These are phyloP conservation scores for Caenorhabditis angaria DNA, from an alignment of 2,888 invertebrate species.

Conservation along the genomic window DNA sequence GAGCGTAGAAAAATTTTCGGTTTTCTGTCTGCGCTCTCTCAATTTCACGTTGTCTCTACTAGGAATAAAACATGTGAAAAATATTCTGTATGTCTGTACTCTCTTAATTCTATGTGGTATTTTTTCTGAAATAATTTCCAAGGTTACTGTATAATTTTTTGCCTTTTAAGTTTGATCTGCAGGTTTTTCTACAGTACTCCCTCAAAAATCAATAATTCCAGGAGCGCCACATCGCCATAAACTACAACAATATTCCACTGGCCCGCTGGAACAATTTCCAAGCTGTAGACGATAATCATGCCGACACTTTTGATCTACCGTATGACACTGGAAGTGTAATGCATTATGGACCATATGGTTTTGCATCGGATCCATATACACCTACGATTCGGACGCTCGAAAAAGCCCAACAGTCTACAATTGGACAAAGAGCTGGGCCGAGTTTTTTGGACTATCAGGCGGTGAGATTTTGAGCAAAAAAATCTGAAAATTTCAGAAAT, in stretches of 20 bases:
- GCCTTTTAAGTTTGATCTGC: too few species aligned
- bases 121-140: too few species aligned
- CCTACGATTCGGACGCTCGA: conserved; percentile 69
- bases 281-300: conserved; percentile 62
- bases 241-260: conserved; percentile 69
- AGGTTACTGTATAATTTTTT: too few species aligned
- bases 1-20: too few species aligned
- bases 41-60: too few species aligned
- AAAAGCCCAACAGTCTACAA: conserved; percentile 60
- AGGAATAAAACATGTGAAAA: too few species aligned
- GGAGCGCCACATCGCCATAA: conserved; percentile 62
- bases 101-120: too few species aligned
- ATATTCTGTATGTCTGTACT: too few species aligned
- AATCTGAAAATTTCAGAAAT: not conserved
- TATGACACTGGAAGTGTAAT: conserved; percentile 66
- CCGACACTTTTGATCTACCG: conserved; percentile 65
- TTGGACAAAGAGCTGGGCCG: conserved; percentile 70
- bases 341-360: conserved; percentile 71
- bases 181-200: not conserved
- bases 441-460: conserved; percentile 70
- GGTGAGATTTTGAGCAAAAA: conserved; percentile 47
- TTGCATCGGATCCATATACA: conserved; percentile 66
- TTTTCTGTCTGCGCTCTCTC: too few species aligned
- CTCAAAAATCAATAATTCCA: conserved; percentile 18
- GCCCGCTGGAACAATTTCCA: conserved; percentile 71